Conservation (phyloP, 2,113 vertebrate species). For the Chaetops frenatus region DNA sequence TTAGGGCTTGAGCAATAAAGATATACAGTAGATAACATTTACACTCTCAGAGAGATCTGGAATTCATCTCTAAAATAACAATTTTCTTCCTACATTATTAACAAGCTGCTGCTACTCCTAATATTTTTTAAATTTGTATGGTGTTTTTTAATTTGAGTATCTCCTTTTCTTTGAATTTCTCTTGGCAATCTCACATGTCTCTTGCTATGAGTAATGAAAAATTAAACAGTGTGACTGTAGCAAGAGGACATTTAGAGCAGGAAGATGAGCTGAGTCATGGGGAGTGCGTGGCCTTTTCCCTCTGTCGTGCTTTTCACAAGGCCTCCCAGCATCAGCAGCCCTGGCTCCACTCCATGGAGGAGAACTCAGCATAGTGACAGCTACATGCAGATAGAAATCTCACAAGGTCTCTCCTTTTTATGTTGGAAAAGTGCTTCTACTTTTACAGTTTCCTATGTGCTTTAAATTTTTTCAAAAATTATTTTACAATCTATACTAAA, state of each 20-base stretch:
- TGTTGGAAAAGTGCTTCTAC: not conserved
- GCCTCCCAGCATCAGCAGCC: not conserved
- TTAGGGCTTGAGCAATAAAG: not conserved
- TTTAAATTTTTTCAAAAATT: not conserved
- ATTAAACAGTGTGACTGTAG: not conserved
- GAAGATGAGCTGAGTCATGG: slow-evolving; percentile 24
- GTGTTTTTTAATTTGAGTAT: not conserved
- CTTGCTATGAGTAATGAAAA: slow-evolving; percentile 36
- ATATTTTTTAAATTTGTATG: not conserved
- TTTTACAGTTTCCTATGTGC: not conserved
- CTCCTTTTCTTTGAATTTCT: not conserved
- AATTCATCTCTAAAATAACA: not conserved
- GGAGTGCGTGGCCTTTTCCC: not conserved
- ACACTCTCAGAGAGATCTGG: not conserved
- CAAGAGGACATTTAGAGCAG: not conserved
- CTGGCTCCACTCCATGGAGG: not conserved
- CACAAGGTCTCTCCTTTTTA: not conserved
- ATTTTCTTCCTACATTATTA: not conserved
- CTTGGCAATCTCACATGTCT: not conserved
- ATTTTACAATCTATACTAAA: not conserved
- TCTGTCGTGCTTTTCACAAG: slow-evolving; percentile 6
- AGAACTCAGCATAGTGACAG: not conserved
- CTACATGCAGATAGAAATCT: not conserved
- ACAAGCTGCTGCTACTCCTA: not conserved
- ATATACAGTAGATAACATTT: not conserved